Evolutionary conservation across 2,888 invertebrate genomes (phyloP), one percentile per base, ranked within the genome.

Genomic region (Chironomus tentans): DNA sequence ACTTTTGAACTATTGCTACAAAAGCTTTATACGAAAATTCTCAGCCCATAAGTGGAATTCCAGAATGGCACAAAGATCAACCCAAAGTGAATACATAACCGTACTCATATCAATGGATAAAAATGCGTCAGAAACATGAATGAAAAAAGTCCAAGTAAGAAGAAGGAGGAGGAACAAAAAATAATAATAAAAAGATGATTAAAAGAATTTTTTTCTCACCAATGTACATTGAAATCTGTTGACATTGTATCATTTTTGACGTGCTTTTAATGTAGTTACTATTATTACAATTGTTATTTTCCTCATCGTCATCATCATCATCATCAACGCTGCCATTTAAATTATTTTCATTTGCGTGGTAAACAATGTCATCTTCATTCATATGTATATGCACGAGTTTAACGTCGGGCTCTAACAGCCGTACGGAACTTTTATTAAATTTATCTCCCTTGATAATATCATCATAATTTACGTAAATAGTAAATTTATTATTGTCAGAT

Each of bases 181-280:
- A 15, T 13, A 50, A 50, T 50, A 15, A 50, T 15, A 15, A 15
- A 15, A 56, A 18, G 5, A 56, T 7, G 56, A 15, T 56, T n/a
- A 56, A 4, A 7, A 56, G 6, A 24, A 46, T 62, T 62, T 62
- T 62, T 48, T 76, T 77, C 79, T 79, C 72, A 79, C 79, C 79
- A 77, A 79, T 76, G 76, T 76, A 79, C 46, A 78, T 77, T 4
- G 77, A 77, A 50, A 79, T 75, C 22, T 72, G 68, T 74, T 79
- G 79, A 76, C 76, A 76, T 69, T 76, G 76, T 69, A 76, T 76
- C 61, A 61, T 76, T 76, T 76, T 76, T 48, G 68, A 69, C 50
- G 38, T 69, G 76, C 38, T 69, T 69, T 76, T 38, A 21, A 12
- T 68, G 68, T 46, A 38, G 38, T 38, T 38, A 38, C 38, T 38